Evolutionary conservation across 2,797 vertebrate species (phyloP), one percentile per base, ranked within the genome.

Genomic region (Cossypha niveicapilla): DNA sequence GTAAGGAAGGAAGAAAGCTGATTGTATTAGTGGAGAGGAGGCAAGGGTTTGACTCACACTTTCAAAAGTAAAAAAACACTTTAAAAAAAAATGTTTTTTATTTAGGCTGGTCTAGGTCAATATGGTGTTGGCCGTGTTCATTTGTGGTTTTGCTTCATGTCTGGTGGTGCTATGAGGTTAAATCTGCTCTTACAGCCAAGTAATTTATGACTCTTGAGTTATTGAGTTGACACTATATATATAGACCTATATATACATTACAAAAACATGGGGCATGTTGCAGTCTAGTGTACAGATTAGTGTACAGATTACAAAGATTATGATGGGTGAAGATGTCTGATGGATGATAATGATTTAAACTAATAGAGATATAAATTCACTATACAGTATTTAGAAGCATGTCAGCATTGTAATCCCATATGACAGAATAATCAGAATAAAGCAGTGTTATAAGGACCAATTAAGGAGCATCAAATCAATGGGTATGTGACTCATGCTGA

Each of bases 391-490:
- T 97, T 96, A 95, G 95, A 97, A 96, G 93, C 72, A 91, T 94
- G 87, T 97, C 93, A 86, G 60, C 35, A 11, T 89, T 96, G 70
- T 71, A 96, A 96, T 95, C 93, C 82, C 96, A 97, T 94, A 92
- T 96, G 97, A 93, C 88, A 93, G 94, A 84, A 95, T 96, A 95
- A 97, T 98, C 97, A 96, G 96, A 97, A 97, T 97, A 97, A 97
- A 98, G 94, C 84, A 51, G 89, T 86, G 74, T 88, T 96, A 58
- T 86, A 97, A 95, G 96, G 90, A 94, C 95, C 97, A 98, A 96
- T 98, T 98, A 98, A 97, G 95, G 97, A 97, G 93, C 96, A 96
- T 96, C 92, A 95, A 96, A 97, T 97, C 95, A 97, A 78, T 97
- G 96, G 93, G 85, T 92, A 75, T 94, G 92, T 94, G 94, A 86